These are phyloP conservation scores for Netta rufina DNA, from an alignment of 2,797 vertebrate species.

Conservation along the genomic window DNA sequence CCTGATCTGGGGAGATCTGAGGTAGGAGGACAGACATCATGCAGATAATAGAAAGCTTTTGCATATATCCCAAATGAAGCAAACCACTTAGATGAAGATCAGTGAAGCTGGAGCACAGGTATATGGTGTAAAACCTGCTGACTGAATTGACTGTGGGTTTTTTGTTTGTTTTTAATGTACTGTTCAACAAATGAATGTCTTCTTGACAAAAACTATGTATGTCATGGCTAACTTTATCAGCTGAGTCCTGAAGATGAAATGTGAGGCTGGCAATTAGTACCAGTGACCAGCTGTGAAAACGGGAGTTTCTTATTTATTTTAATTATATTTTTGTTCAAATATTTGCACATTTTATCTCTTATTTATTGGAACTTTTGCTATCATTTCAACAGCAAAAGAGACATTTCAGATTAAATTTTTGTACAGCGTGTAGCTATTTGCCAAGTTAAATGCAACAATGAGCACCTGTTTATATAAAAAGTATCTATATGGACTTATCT, in stretches of 20 bases:
- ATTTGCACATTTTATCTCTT: conserved; percentile 83
- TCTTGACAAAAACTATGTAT: neutral
- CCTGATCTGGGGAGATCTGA: neutral
- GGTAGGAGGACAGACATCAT: neutral
- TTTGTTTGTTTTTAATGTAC: neutral
- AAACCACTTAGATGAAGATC: neutral
- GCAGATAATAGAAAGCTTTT: neutral
- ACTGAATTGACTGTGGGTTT: neutral
- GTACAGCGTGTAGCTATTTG: neutral
- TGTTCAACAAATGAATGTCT: neutral
- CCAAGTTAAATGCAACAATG: neutral
- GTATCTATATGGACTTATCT: neutral
- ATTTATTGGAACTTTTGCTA: conserved; percentile 74
- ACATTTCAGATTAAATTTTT: conserved; percentile 1
- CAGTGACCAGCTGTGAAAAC: conserved; percentile 83
- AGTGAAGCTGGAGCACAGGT: neutral
- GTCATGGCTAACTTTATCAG: neutral
- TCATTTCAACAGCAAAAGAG: conserved; percentile 35
- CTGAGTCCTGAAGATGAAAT: conserved; percentile 59
- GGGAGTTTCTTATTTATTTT: conserved; percentile 77
- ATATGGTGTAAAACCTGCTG: neutral
- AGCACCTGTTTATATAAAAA: neutral
- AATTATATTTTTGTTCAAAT: conserved; percentile 82
- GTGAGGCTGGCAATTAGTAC: conserved; percentile 73
- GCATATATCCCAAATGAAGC: neutral